Evolutionary conservation across 2,888 invertebrate genomes (phyloP).

Genomic region (Ornithoptera priamus): DNA sequence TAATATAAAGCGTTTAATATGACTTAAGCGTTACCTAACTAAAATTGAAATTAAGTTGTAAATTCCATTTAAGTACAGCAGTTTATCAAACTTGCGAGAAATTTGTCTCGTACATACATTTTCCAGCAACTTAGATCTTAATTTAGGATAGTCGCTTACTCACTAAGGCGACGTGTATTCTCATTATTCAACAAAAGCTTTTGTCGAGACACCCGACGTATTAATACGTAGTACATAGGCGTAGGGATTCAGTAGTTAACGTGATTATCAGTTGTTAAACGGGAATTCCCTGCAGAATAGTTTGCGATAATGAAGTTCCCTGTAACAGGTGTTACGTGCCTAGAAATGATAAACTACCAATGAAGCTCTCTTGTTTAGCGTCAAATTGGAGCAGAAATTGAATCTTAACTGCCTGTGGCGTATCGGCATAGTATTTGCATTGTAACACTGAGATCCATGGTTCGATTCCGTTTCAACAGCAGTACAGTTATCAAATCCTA

Average conservation of each 20-base stretch:
- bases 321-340: slow-evolving; percentile 53
- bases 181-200: slow-evolving; percentile 26
- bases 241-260: slow-evolving; percentile 33
- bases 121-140: slow-evolving; percentile 14
- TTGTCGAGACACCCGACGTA: slow-evolving; percentile 22
- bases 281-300: slow-evolving; percentile 56
- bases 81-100: slow-evolving; percentile 1
- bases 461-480: no score
- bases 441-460: no score
- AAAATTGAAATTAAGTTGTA: slow-evolving; percentile 5
- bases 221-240: slow-evolving; percentile 30
- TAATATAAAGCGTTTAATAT: no score
- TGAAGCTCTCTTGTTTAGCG: slow-evolving; percentile 24
- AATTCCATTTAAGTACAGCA: neutral
- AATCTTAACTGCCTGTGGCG: neutral
- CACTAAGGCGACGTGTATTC: slow-evolving; percentile 8
- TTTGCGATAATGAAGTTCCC: slow-evolving; percentile 57
- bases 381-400: slow-evolving; percentile 31
- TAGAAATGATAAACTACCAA: slow-evolving; percentile 51
- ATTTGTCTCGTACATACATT: slow-evolving; percentile 8
- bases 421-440: no score
- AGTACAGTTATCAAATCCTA: no score
- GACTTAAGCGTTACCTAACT: no score
- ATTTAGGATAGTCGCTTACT: slow-evolving; percentile 16
- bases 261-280: slow-evolving; percentile 49